Evolutionary conservation across 2,797 vertebrate species (phyloP), one percentile per base, ranked within the genome.

Genomic region (Sparidentex hasta): DNA sequence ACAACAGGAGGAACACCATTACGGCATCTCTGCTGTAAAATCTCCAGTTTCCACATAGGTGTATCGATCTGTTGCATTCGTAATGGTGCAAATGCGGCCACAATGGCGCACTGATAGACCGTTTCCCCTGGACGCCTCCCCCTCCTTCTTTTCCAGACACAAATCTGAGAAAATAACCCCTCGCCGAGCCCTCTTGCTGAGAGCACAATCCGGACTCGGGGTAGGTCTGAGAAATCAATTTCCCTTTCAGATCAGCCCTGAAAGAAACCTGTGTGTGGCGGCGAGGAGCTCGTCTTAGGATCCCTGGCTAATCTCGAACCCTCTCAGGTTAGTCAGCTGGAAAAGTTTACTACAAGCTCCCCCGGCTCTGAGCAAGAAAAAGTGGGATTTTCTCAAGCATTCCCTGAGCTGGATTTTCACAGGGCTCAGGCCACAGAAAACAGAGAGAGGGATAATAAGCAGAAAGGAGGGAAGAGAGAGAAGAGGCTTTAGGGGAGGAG

Each of bases 241-340:
- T 95, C 89, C 90, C 89, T 93, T 94, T 93, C 87, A 92, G 90
- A 95, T 93, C 87, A 90, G 84, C 83, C 83, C 77, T 54, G 38
- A 86, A 59, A 87, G 85, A 33, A 90, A 89, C 69, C 90, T 86
- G 74, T 80, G 91, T 80, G 91, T 88, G 90, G 82, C 52, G 33
- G 52, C 21, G 43, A 76, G 74, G 78, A 89, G 88, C 91, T 92
- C 72, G 74, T 87, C 73, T 89, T 76, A 83, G 83, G 87, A 87
- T 84, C 86, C 87, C 80, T 21, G 73, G 74, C 86, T 94, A 93
- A 94, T 93, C 93, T 90, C 13, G 52, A 91, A 84, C 62, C 88
- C 79, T 92, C 86, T 89, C 89, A 90, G 90, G 90, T 88, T 92
- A 94, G 90, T 91, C 92, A 91, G 87, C 87, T 91, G 90, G 88